Conservation (phyloP, 2,113 vertebrate species). For the Grammomys surdaster region DNA sequence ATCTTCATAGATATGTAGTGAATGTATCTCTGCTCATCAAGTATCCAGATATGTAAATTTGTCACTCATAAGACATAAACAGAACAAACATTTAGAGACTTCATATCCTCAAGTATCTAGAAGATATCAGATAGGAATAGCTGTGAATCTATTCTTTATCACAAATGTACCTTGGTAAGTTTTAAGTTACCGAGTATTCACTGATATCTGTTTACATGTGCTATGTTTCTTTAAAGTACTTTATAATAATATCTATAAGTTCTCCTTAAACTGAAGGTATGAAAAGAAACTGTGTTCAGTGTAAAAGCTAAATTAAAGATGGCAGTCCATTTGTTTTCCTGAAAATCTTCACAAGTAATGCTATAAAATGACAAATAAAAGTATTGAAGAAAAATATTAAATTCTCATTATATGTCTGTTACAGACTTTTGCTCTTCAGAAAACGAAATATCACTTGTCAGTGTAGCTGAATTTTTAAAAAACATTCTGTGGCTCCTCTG, state of each 20-base stretch:
- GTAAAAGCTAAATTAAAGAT: slow-evolving; percentile 8
- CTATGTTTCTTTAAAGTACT: not conserved
- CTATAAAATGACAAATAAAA: not conserved
- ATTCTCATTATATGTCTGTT: not conserved
- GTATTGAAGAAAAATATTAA: not conserved
- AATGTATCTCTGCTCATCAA: not conserved
- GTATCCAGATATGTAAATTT: not conserved
- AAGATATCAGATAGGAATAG: not conserved
- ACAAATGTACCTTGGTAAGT: not conserved
- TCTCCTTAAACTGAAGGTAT: not conserved
- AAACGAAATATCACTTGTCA: not conserved
- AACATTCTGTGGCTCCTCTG: not conserved
- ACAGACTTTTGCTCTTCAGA: not conserved
- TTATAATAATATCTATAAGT: not conserved
- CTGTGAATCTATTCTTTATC: not conserved
- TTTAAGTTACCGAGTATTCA: not conserved
- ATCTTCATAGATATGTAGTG: not conserved
- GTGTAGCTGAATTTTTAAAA: not conserved
- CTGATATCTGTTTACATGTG: not conserved
- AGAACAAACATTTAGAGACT: not conserved
- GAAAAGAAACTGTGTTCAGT: not conserved
- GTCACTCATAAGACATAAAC: not conserved
- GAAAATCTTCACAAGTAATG: not conserved
- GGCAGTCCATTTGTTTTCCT: not conserved
- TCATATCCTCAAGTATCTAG: not conserved